phyloP scores from a whole-genome alignment of 2,797 vertebrate genomes.

The Sebastes kiyomatsui region DNA sequence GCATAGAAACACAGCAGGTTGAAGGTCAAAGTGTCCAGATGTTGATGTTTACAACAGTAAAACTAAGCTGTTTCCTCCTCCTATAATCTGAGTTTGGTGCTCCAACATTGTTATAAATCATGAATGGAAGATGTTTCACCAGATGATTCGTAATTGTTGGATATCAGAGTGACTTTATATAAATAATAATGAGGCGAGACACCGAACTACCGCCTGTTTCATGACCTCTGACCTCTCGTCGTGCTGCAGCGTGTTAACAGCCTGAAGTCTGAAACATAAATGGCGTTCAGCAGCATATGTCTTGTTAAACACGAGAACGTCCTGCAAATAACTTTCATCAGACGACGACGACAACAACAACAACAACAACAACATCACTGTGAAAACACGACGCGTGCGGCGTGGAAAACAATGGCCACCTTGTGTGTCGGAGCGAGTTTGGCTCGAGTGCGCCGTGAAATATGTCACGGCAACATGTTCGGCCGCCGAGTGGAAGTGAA shows the following conservation, averaged over 20 bases:
- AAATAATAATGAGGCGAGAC: background rate
- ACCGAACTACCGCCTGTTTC: background rate
- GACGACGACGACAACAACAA: background rate
- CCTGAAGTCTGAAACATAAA: background rate
- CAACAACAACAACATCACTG: slow-evolving; percentile 6
- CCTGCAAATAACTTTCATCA: slow-evolving; percentile 24
- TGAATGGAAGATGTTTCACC: no score
- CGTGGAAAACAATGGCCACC: slow-evolving; percentile 36
- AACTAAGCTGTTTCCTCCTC: no score
- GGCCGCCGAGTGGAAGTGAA: slow-evolving; percentile 46
- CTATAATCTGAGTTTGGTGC: no score
- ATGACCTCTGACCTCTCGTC: background rate
- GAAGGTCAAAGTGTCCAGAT: no score
- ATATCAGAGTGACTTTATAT: no score
- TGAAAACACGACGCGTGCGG: slow-evolving; percentile 7
- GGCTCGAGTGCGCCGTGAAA: slow-evolving; percentile 46
- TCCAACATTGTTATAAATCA: no score
- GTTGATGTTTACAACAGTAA: no score
- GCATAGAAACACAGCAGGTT: no score
- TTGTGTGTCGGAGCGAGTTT: slow-evolving; percentile 34
- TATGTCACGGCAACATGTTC: slow-evolving; percentile 65
- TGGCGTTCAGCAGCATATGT: slow-evolving; percentile 33
- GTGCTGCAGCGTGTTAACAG: background rate
- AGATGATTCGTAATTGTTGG: no score
- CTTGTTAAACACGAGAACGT: background rate